Base-by-base conservation (phyloP, 1,140 invertebrate species). In the Gonatopus flavifemur region DNA sequence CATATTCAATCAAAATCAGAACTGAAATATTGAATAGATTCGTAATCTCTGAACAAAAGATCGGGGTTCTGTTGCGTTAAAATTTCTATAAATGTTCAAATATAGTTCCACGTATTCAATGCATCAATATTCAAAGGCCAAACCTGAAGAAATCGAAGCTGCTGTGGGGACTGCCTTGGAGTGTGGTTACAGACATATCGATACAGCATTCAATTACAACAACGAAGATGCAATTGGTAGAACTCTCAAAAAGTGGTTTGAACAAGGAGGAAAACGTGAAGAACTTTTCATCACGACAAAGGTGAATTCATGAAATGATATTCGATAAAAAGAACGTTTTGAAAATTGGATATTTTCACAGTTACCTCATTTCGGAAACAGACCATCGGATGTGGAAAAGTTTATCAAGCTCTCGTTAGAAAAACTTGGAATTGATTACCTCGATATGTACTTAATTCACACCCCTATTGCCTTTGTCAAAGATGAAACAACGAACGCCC, bases 381-480 rank as follows among this genome's bases (percentile, higher is more conserved):
- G 84, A 21, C 82, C 88, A 13, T 82, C 82, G 2, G 83, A 86
- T 44, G 89, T 94, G 12, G 82, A 84, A 52, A 85, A 85, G 31
- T 89, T 83, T 53, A 69, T 94, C 15, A 84, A 84, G 28, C 72
- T 86, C 41, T 93, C 91, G 0, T 70, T 95, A 20, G 73, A 83
- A 38, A 83, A 82, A 30, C 73, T 94, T n/a, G 82, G 87, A 54
- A 64, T 92, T 42, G 83, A 88, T 45, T 95, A 94, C 65, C 70
- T 95, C 3, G 93, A 96, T 66, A 78, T 95, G 46, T 94, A 93
- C 69, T 75, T 95, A 8, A 81, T 94, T 42, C 92, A 95, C 55
- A 83, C 84, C 20, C 91, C 93, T 0, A 88, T 91, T 67, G 83
- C 80, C 2, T 85, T 88, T 47, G 43, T 71, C 4, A 69, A 78